Conservation (phyloP, 2,797 vertebrate species). For the Diplodus puntazzo region DNA sequence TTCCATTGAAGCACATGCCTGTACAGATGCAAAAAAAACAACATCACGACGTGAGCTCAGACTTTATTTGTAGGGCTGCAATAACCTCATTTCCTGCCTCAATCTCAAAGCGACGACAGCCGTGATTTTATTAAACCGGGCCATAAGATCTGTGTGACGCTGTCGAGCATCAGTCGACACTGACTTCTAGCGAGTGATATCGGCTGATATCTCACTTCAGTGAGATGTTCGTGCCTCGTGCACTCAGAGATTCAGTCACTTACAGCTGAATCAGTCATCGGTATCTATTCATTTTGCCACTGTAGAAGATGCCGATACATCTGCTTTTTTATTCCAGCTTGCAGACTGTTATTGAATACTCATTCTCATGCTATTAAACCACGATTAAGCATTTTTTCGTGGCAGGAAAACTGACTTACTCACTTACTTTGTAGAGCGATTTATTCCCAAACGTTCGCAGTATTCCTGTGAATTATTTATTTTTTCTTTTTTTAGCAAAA, state of each 20-base stretch:
- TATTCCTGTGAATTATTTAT: background rate
- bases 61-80: background rate
- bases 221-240: conserved; percentile 10
- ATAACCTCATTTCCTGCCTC: conserved; percentile 29
- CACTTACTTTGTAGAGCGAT: background rate
- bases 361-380: background rate
- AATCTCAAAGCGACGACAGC: background rate
- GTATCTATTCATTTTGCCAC: conserved; percentile 6
- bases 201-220: conserved; percentile 24
- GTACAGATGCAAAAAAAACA: conserved; percentile 27
- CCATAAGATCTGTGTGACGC: conserved; percentile 1
- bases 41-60: background rate
- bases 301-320: conserved; percentile 16
- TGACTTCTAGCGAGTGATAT: conserved; percentile 31
- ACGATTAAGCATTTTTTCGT: background rate
- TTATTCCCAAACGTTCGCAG: background rate
- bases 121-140: conserved; percentile 14
- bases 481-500: background rate
- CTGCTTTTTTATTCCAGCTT: conserved; percentile 4
- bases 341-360: conserved; percentile 34
- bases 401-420: background rate
- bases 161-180: conserved; percentile 12
- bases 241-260: background rate
- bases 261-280: conserved; percentile 15
- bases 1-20: conserved; percentile 18